Evolutionary conservation across 2,113 vertebrate genomes (phyloP), one percentile per base, ranked within the genome.

Genomic region (Gallinago jamesoni): DNA sequence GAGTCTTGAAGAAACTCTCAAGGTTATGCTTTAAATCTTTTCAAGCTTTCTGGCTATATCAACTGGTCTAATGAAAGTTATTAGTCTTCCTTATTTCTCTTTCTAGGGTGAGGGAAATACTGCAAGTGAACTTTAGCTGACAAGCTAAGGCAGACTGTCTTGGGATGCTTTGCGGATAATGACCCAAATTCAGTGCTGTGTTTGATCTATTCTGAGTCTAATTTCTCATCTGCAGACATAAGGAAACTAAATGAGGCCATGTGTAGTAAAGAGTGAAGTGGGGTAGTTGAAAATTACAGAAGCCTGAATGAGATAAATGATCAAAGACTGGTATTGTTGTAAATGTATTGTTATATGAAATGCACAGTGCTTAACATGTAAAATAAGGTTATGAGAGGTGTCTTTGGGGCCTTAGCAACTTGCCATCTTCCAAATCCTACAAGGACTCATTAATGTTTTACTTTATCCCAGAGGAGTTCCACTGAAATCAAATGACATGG

Each of bases 151-250:
- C 73, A 96, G 68, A 50, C 43, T 35, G 28, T 81, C 88, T 92
- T 89, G 84, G 73, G 94, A 81, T 67, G n/a, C 56, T 87, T 63
- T 78, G 52, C 68, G 64, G 52, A 47, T 81, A 63, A 67, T 89
- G 88, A 93, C 60, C 79, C 83, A 92, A 90, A 93, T 93, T 90
- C 79, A 92, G 76, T 45, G 52, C 64, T 91, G 52, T 60, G 37
- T 94, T 89, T 87, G 66, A 87, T 90, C 79, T 94, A 23, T 88
- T 95, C 39, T 94, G 47, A 47, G 85, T 48, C 67, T 93, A 68
- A 76, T 92, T 92, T 84, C 75, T 95, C 27, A 72, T 75, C 50
- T 94, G 86, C 39, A 68, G 64, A 78, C 47, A 48, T 2, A 60
- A 81, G 30, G 62, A 78, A 92, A 81, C 73, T 28, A 92, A 94